Conservation (phyloP, 2,797 vertebrate species). For the Orientallactaga sibirica region DNA sequence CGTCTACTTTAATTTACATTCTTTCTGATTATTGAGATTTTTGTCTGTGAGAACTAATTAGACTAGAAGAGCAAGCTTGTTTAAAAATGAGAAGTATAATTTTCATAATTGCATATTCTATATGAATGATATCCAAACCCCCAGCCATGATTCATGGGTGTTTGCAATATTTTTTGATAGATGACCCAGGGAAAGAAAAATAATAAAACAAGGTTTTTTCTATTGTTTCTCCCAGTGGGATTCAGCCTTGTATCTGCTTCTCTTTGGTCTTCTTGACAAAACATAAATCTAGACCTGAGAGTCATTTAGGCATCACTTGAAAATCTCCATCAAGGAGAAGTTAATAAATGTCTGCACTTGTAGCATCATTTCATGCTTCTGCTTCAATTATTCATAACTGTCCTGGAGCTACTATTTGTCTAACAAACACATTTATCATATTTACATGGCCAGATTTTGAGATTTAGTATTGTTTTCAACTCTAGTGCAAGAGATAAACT, state of each 20-base stretch:
- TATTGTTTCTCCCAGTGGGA: slow-evolving; percentile 38
- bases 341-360: neutral
- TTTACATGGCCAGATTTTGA: neutral
- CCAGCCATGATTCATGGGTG: neutral
- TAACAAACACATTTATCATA: slow-evolving; percentile 42
- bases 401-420: slow-evolving; percentile 21
- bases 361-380: neutral
- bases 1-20: slow-evolving; percentile 58
- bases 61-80: slow-evolving; percentile 10
- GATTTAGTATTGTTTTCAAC: slow-evolving; percentile 28
- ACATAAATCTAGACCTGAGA: slow-evolving; percentile 16
- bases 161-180: slow-evolving; percentile 27
- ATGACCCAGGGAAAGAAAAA: neutral
- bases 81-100: slow-evolving; percentile 58
- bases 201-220: neutral
- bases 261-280: slow-evolving; percentile 54
- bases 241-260: neutral
- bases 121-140: slow-evolving; percentile 10
- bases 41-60: slow-evolving; percentile 49
- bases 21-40: slow-evolving; percentile 61
- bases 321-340: slow-evolving; percentile 54
- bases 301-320: neutral
- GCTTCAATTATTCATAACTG: slow-evolving; percentile 57
- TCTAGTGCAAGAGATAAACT: neutral
- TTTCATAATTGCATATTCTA: slow-evolving; percentile 24